A percentile compares a stretch with the other conserved stretches of the same genome.
phyloP scores from a whole-genome alignment of 1,140 invertebrate genomes.

The Galendromus occidentalis region DNA sequence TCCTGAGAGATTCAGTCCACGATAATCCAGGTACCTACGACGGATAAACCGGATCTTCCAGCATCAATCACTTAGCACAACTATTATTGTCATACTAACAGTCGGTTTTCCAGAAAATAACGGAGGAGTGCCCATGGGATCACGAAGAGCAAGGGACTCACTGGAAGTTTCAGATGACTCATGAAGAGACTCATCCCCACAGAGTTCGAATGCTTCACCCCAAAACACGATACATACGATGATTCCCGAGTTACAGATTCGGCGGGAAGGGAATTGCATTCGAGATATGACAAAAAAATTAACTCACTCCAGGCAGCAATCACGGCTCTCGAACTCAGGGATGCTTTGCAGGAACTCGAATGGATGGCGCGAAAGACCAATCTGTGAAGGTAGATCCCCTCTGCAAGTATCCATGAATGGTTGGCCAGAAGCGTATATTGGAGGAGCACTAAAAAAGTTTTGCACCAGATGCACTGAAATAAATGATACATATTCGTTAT shows the following conservation, averaged over 20 bases:
- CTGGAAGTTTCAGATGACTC: background rate
- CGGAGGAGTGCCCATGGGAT: background rate
- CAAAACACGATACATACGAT: no score
- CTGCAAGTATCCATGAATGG: slow-evolving; percentile 59
- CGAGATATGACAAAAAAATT: slow-evolving; percentile 17
- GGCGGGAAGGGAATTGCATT: no score
- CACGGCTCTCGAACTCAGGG: slow-evolving; percentile 38
- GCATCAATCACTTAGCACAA: background rate
- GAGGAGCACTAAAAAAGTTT: slow-evolving; percentile 41
- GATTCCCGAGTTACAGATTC: no score
- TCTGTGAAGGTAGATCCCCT: slow-evolving; percentile 57
- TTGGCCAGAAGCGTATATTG: slow-evolving; percentile 53
- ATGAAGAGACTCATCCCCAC: no score
- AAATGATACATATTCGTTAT: no score
- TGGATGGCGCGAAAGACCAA: slow-evolving; percentile 45
- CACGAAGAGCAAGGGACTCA: background rate
- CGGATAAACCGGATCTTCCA: no score
- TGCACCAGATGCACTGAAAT: slow-evolving; percentile 31
- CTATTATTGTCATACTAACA: background rate
- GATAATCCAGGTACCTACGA: no score
- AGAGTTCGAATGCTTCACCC: no score
- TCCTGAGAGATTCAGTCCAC: no score
- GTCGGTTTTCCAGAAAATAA: background rate
- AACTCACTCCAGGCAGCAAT: slow-evolving; percentile 42
- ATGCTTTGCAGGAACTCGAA: background rate